Base-by-base conservation (phyloP, 2,797 vertebrate species). In the Sebastes matsubarae region DNA sequence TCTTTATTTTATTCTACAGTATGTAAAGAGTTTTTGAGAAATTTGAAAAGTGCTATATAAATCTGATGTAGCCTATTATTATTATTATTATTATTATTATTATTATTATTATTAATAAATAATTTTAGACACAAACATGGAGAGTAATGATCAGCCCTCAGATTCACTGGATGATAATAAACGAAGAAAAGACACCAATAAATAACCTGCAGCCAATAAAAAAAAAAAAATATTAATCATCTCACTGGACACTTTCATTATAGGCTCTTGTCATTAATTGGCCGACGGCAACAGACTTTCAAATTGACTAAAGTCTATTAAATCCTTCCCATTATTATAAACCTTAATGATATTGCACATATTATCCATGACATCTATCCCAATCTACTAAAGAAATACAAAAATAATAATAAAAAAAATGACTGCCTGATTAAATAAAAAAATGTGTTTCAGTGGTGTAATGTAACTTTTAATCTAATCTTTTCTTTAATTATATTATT, bases 161-260 rank as follows among this genome's bases (percentile, higher is more conserved):
- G 54, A 12, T 42, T 29, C 32, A 34, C 13, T 55, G 18, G 0
- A 34, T 11, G 34, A 38, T 6, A 2, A 22, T 34, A 2, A 25
- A n/a, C 1, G 13, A 50, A 25, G 4, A 27, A 6, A 10, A 32
- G 11, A 65, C 36, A 38, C 36, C 36, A 38, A 55, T 27, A 25
- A 66, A 70, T 12, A 72, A 77, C 77, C 81, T 64, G 68, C 7
- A 72, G 72, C 55, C 18, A 9, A 8, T 18, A n/a, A 4, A 20
- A 20, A 36, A 36, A 5, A 13, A 1, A 0, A 12, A 13, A 63
- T 8, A 64, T 77, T 7, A 72, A n/a, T 81, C 72, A 58, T 1
- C 36, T 16, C 8, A 20, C 7, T 42, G 46, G 42, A 57, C 60
- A 75, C 55, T 75, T 77, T 65, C 18, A 82, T 74, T 55, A 57